Conservation (phyloP, 64 coral and sea anemone species). For the Montipora cactus region DNA sequence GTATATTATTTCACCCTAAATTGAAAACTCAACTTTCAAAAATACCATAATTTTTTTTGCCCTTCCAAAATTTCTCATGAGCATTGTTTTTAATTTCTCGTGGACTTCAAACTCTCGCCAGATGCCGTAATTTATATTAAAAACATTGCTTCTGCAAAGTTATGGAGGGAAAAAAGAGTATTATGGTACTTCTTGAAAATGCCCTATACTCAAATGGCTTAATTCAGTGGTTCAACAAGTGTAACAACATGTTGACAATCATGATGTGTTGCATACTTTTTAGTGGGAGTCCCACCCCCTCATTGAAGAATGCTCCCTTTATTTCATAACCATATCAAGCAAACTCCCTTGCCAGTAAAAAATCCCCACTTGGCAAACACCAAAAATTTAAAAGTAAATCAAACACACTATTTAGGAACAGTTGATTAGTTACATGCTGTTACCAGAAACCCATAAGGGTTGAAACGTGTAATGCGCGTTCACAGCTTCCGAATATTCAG, state of each 20-base stretch:
- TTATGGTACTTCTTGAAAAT: background rate
- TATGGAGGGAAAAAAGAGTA: background rate
- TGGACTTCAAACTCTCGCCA: background rate
- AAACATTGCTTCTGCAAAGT: background rate
- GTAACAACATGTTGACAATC: constrained; percentile 6
- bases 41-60: constrained; percentile 33
- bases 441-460: too few relatives aligned
- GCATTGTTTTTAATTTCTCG: background rate
- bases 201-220: background rate
- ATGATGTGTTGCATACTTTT: constrained; percentile 49
- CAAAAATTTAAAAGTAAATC: too few relatives aligned
- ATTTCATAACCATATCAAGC: constrained; percentile 41
- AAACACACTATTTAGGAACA: too few relatives aligned
- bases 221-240: background rate
- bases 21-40: constrained; percentile 51
- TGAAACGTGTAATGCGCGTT: too few relatives aligned
- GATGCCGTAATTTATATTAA: background rate
- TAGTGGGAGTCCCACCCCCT: constrained; percentile 38
- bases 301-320: constrained; percentile 53
- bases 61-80: constrained; percentile 33
- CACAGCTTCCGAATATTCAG: too few relatives aligned
- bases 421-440: too few relatives aligned
- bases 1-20: constrained; percentile 51
- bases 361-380: too few relatives aligned
- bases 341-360: too few relatives aligned